Base-by-base conservation (phyloP, 1,140 invertebrate genomes). In the Brachionus calyciflorus region DNA sequence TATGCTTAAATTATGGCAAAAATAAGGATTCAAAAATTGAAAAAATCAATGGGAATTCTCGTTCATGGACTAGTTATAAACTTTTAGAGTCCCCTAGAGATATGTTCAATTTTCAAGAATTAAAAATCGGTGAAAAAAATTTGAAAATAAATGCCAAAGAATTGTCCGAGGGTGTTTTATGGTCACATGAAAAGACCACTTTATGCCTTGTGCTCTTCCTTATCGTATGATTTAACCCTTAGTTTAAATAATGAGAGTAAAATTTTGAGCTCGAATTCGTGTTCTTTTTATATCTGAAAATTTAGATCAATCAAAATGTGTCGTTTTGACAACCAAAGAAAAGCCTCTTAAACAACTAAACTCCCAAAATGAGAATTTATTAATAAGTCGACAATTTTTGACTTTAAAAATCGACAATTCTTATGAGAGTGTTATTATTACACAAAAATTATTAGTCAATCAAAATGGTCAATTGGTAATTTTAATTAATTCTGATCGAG, bases 351-450 rank as follows among this genome's bases (percentile, higher is more conserved):
- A 73, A 51, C 69, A 73, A 51, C 37, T 73, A 19, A 33, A 26
- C 46, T 28, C 24, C 33, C 51, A 37, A 33, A 33, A 55, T 41
- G 69, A 73, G 17, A 55, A 73, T 55, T 30, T 73, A 12, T 41
- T 73, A 19, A 55, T 73, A 19, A 73, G 69, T 26, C 24, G 46
- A 24, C 69, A 73, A 26, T 73, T 26, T 73, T 7, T 73, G 12
- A 44, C n/a, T n/a, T 17, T 65, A 9, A 44, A 44, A 24, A 26
- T 44, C 14, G 19, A 28, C 14, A 14, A 65, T 10, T 7, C 21
- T 6, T 65, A 65, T 37, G 9, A 3, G 5, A 17, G 60, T 65
- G 19, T 65, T 4, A 46, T 44, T 19, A 10, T 65, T 24, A 65
- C 60, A n/a, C 69, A 73, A 41, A 73, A 51, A 41, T 55, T 73